A percentile compares a stretch with the other conserved stretches of the same genome.
Conservation (phyloP, 92 coral and sea anemone species). For the Metridium senile region DNA sequence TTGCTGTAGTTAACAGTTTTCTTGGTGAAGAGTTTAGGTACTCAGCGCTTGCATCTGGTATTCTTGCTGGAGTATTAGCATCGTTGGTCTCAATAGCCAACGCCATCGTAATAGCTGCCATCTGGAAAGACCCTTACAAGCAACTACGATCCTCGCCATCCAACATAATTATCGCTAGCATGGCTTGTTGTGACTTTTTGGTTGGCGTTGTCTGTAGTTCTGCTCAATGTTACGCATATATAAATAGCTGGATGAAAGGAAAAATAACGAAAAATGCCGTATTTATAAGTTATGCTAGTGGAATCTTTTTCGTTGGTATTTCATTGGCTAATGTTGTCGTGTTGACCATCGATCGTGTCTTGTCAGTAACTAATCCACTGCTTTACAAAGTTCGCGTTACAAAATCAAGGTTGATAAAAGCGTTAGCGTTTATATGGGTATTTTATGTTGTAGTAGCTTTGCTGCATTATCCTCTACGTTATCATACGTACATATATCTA, state of each 20-base stretch:
- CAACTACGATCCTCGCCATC: conserved; percentile 33
- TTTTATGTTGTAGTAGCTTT: background rate
- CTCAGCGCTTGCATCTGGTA: background rate
- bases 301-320: background rate
- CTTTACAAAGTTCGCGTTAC: conserved; percentile 24
- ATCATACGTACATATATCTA: background rate
- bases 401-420: background rate
- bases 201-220: conserved; percentile 15
- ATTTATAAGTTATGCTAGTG: background rate
- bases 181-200: conserved; percentile 27
- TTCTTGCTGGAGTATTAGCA: background rate
- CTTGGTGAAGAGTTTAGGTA: background rate
- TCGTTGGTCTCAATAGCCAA: conserved; percentile 15
- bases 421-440: background rate
- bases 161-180: conserved; percentile 27
- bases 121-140: conserved; percentile 37
- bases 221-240: background rate
- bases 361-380: conserved; percentile 16
- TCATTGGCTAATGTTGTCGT: conserved; percentile 17
- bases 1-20: background rate
- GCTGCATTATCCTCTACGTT: background rate
- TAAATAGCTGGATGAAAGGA: background rate
- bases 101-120: conserved; percentile 19
- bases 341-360: conserved; percentile 15
- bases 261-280: background rate